Percentiles rank a stretch among this genome's conserved stretches.
Conservation (phyloP, 2,797 vertebrate species). For the Macropus fuliginosus region DNA sequence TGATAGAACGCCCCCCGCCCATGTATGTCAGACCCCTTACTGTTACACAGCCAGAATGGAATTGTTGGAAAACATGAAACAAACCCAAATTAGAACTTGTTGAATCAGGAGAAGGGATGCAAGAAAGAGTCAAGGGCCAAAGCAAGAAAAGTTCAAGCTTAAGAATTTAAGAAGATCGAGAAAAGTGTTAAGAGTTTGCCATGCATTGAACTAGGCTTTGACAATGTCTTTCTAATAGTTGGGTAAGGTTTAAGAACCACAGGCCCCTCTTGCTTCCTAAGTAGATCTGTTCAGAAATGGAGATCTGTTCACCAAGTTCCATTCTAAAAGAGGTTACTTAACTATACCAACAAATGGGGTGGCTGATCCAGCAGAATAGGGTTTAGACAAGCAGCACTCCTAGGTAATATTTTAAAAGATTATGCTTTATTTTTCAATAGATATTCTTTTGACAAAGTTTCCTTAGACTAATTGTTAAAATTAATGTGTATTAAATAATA, state of each 20-base stretch:
- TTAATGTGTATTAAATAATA: background rate
- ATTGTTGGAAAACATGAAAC: no score
- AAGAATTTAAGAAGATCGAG: background rate
- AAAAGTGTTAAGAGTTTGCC: background rate
- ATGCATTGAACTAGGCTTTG: background rate
- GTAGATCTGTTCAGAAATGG: no score
- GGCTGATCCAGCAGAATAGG: background rate
- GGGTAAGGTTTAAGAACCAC: no score
- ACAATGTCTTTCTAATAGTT: no score
- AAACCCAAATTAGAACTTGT: no score
- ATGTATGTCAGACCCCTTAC: no score
- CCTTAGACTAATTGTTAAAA: background rate
- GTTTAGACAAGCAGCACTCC: background rate
- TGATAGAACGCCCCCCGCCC: no score
- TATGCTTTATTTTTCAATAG: background rate
- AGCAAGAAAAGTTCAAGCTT: no score
- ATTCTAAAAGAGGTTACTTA: background rate
- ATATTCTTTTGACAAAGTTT: background rate
- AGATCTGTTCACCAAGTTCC: background rate
- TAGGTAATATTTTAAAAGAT: background rate
- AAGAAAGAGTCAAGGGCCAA: no score
- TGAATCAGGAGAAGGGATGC: no score
- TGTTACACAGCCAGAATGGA: no score
- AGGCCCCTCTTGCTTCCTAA: no score
- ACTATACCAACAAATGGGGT: background rate